These are phyloP conservation scores for Lepidocyrtinus sp. DNA, from an alignment of 2,888 invertebrate species.

Conservation along the genomic window DNA sequence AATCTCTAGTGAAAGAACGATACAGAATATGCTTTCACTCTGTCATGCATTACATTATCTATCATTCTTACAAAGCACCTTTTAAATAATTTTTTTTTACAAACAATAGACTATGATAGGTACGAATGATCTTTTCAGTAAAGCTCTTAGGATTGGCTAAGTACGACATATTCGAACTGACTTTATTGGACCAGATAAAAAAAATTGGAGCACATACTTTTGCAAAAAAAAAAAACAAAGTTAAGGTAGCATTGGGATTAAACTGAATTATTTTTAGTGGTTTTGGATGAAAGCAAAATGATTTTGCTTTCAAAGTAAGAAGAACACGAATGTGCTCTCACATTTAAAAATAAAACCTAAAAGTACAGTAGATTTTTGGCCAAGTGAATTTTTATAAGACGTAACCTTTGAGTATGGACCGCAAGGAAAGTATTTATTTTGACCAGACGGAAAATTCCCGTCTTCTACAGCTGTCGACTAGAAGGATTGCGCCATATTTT, in stretches of 20 bases:
- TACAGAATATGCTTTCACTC: too few species aligned
- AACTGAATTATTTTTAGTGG: background rate
- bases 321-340: background rate
- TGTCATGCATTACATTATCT: too few species aligned
- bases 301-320: background rate
- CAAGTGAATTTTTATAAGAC: background rate
- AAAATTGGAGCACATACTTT: background rate
- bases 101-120: too few species aligned
- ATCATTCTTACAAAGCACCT: too few species aligned
- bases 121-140: too few species aligned
- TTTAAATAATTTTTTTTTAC: too few species aligned
- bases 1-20: too few species aligned
- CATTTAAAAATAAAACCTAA: background rate
- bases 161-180: background rate
- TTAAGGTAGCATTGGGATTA: background rate
- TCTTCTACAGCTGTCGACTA: background rate
- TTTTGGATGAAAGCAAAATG: background rate
- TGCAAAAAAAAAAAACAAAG: background rate
- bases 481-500: too few species aligned
- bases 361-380: background rate
- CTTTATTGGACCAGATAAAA: too few species aligned
- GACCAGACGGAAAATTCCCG: background rate
- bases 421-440: background rate
- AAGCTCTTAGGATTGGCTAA: background rate
- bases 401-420: background rate